phyloP scores from a whole-genome alignment of 2,888 invertebrate genomes.

The Ectobius pallidus region DNA sequence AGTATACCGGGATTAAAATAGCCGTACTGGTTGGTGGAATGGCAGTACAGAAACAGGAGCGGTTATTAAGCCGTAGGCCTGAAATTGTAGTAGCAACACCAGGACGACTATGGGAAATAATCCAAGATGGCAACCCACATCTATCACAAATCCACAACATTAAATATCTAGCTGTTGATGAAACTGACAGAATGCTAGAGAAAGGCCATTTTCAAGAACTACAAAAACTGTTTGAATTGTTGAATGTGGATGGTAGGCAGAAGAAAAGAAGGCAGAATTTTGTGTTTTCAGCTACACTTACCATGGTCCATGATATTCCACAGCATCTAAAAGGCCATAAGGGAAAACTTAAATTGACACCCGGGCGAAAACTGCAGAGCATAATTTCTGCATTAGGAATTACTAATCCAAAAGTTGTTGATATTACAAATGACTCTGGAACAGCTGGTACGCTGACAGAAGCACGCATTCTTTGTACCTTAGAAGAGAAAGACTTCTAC shows the following conservation, averaged over 20 bases:
- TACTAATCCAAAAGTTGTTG: slow-evolving; percentile 89
- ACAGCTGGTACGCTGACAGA: slow-evolving; percentile 86
- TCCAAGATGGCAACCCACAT: slow-evolving; percentile 78
- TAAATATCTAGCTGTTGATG: slow-evolving; percentile 92
- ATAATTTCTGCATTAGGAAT: slow-evolving; percentile 83
- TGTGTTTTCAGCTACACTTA: slow-evolving; percentile 96
- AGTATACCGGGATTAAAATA: slow-evolving; percentile 77
- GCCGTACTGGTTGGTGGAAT: slow-evolving; percentile 93
- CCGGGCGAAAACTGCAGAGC: slow-evolving; percentile 76
- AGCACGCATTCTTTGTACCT: slow-evolving; percentile 76
- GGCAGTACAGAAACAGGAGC: slow-evolving; percentile 90
- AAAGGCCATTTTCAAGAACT: slow-evolving; percentile 95
- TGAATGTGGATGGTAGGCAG: slow-evolving; percentile 72
- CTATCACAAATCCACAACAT: slow-evolving; percentile 73
- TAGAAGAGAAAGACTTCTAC: slow-evolving; percentile 88
- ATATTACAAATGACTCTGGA: slow-evolving; percentile 82
- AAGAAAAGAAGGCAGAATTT: slow-evolving; percentile 82
- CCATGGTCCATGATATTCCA: slow-evolving; percentile 87
- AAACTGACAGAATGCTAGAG: slow-evolving; percentile 98
- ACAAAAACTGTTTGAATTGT: slow-evolving; percentile 74
- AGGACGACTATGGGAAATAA: slow-evolving; percentile 94
- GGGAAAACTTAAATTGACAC: slow-evolving; percentile 57
- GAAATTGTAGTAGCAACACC: slow-evolving; percentile 98
- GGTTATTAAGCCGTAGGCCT: slow-evolving; percentile 77
- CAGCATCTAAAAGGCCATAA: slow-evolving; percentile 60